These are phyloP conservation scores for Actinia tenebrosa DNA, from an alignment of 64 coral and sea anemone genomes.

Conservation along the genomic window DNA sequence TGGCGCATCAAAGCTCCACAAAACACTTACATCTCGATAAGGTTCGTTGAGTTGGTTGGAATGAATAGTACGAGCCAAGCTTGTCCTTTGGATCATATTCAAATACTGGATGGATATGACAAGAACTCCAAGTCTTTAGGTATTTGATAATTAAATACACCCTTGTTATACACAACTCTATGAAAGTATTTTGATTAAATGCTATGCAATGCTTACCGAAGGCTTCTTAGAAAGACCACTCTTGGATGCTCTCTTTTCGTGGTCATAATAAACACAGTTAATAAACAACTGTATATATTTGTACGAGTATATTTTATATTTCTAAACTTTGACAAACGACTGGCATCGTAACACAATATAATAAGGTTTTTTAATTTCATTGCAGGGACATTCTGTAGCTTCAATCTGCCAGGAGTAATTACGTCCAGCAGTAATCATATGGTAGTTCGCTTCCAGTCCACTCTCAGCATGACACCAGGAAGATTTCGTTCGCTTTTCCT, in stretches of 20 bases:
- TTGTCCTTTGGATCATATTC: slow-evolving; percentile 61
- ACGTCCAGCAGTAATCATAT: slow-evolving; percentile 53
- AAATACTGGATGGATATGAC: slow-evolving; percentile 61
- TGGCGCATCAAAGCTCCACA: slow-evolving; percentile 69
- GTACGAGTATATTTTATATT: too few species aligned
- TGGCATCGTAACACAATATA: too few species aligned
- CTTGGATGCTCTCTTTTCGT: too few species aligned
- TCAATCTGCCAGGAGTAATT: slow-evolving; percentile 56
- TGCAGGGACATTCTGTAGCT: slow-evolving; percentile 48
- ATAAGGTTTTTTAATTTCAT: neutral
- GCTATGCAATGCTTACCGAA: too few species aligned
- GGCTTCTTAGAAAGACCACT: too few species aligned
- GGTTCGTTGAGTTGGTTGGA: slow-evolving; percentile 65
- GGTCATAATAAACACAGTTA: too few species aligned
- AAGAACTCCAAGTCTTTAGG: slow-evolving; percentile 29
- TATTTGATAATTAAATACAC: neutral
- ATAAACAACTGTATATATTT: too few species aligned
- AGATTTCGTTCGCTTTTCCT: slow-evolving; percentile 47
- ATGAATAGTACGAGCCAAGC: slow-evolving; percentile 47
- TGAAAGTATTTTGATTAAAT: too few species aligned
- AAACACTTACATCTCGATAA: slow-evolving; percentile 65
- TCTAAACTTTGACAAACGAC: too few species aligned
- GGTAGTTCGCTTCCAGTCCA: slow-evolving; percentile 50
- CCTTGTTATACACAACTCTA: too few species aligned
- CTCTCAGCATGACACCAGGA: slow-evolving; percentile 17